Evolutionary conservation across 2,113 vertebrate genomes (phyloP), one percentile per base, ranked within the genome.

Genomic region (Bungarus multicinctus): DNA sequence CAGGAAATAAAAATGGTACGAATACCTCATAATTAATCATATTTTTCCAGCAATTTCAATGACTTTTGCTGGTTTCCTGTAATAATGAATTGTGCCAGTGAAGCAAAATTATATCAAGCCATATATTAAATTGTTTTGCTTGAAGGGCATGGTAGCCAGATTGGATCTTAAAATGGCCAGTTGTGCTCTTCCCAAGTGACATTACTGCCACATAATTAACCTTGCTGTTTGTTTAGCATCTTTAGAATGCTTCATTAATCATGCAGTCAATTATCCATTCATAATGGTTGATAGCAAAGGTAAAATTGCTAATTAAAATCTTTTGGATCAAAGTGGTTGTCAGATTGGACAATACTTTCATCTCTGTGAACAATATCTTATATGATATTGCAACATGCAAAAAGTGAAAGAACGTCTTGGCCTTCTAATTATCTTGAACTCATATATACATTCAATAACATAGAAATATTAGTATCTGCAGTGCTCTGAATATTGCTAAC

Each of bases 181-280:
- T 89, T 54, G 88, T 96, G 92, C 90, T 92, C 90, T 97, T 96
- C 88, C 74, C 93, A 96, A 95, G 92, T 96, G 95, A 95, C 95
- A 96, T 97, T 95, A 95, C 94, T 97, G 96, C 96, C 97, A 97
- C 95, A 97, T 97, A 98, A 98, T 98, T 98, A 98, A 97, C 97
- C 97, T 97, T 96, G 96, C 95, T 97, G 96, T 98, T 98, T 98
- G 97, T 97, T 98, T 98, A 98, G 97, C 96, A 97, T 97, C 97
- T 94, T 92, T 92, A 69, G 69, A 97, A 98, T 96, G 95, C 97
- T 97, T 97, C 97, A 97, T 97, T 97, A 97, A 94, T 89, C 92
- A 97, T 96, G 96, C 97, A 97, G 96, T 97, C 96, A 98, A 97
- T 98, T 98, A 97, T 97, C 96, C 94, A 93, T 92, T 96, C 93